These are phyloP conservation scores for Agrotis exclamationis DNA, from an alignment of 2,888 invertebrate species.

Conservation along the genomic window DNA sequence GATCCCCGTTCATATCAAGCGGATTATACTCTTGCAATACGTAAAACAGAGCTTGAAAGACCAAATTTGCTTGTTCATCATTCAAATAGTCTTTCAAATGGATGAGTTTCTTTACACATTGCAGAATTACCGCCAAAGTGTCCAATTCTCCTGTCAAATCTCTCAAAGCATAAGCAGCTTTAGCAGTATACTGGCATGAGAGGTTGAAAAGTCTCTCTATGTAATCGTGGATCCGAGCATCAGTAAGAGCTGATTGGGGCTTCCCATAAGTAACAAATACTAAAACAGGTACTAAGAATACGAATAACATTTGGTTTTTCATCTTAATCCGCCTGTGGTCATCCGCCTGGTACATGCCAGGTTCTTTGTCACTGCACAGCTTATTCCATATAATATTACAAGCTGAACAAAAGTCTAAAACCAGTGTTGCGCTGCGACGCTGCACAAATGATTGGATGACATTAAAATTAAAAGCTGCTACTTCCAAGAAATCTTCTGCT, in stretches of 20 bases:
- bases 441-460: conserved; percentile 75
- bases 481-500: conserved; percentile 80
- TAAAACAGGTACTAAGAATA: conserved; percentile 92
- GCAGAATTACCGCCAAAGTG: conserved; percentile 83
- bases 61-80: conserved; percentile 92
- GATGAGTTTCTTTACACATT: conserved; percentile 91
- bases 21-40: conserved; percentile 90
- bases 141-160: conserved; percentile 88
- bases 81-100: conserved; percentile 91
- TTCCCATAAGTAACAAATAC: conserved; percentile 76
- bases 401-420: conserved; percentile 81
- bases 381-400: conserved; percentile 79
- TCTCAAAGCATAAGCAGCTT: conserved; percentile 91
- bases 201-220: conserved; percentile 91
- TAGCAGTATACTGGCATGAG: conserved; percentile 92
- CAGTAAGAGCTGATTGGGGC: conserved; percentile 69
- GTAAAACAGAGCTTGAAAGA: conserved; percentile 92
- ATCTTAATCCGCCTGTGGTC: conserved; percentile 78
- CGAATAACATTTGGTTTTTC: conserved; percentile 92
- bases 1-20: conserved; percentile 69
- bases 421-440: conserved; percentile 74
- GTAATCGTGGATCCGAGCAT: conserved; percentile 91
- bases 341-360: conserved; percentile 59
- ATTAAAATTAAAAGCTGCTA: conserved; percentile 80
- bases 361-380: conserved; percentile 74